These are phyloP conservation scores for Xerus rutilus DNA, from an alignment of 2,797 vertebrate species.

Conservation along the genomic window DNA sequence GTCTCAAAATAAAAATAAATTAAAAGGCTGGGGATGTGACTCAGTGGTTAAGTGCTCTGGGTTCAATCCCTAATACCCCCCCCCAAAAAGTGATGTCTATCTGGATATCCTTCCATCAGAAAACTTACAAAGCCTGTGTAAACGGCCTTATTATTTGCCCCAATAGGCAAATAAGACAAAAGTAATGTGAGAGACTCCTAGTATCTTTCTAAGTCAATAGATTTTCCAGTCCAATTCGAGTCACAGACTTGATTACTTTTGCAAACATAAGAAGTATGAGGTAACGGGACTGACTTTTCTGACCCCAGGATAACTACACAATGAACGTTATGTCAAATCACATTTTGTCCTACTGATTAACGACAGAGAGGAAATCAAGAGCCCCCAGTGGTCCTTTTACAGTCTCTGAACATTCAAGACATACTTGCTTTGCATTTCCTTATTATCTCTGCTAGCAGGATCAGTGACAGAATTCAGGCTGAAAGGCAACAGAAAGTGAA, in stretches of 20 bases:
- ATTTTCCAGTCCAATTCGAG: slow-evolving; percentile 60
- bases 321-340: slow-evolving; percentile 61
- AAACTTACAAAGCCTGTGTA: background rate
- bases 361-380: slow-evolving; percentile 44
- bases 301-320: slow-evolving; percentile 35
- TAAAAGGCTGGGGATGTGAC: too few relatives aligned
- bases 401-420: slow-evolving; percentile 25
- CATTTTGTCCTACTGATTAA: slow-evolving; percentile 59
- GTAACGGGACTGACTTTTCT: slow-evolving; percentile 51
- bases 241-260: slow-evolving; percentile 65
- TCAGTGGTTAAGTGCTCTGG: too few relatives aligned
- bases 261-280: slow-evolving; percentile 61
- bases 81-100: background rate
- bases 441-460: slow-evolving; percentile 61
- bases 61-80: too few relatives aligned
- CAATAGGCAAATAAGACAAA: background rate
- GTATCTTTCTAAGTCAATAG: slow-evolving; percentile 60
- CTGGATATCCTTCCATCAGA: background rate
- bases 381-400: slow-evolving; percentile 43
- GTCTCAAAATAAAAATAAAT: too few relatives aligned
- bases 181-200: background rate
- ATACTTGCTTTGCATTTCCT: slow-evolving; percentile 50
- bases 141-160: background rate
- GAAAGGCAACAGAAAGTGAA: slow-evolving; percentile 60
- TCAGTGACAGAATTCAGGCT: slow-evolving; percentile 40